Conservation (phyloP, 2,113 vertebrate genomes). For the Ictidomys tridecemlineatus region DNA sequence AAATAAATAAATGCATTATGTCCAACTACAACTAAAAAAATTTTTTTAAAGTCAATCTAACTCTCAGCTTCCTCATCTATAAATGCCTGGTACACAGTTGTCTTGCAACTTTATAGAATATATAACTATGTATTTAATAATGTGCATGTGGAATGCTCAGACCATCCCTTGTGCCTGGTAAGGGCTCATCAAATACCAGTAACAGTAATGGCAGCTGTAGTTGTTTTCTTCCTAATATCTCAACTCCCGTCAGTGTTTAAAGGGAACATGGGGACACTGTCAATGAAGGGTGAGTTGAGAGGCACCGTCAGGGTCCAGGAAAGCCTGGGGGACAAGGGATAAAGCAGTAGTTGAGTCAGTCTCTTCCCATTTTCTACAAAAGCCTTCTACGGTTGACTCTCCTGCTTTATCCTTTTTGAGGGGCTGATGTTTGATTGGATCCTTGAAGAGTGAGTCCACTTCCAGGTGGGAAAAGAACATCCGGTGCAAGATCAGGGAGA, state of each 20-base stretch:
- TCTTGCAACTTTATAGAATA: background rate
- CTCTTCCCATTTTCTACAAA: background rate
- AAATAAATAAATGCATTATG: too few species aligned
- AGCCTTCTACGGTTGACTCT: too few species aligned
- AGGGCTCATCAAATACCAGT: fast-evolving
- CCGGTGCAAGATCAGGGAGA: background rate
- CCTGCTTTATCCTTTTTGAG: background rate
- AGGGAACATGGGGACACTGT: fast-evolving
- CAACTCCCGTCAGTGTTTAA: fast-evolving
- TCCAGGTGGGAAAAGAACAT: conserved; percentile 12
- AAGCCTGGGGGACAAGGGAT: background rate
- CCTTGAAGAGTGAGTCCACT: background rate
- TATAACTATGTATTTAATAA: too few species aligned
- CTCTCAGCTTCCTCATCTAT: background rate
- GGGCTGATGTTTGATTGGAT: background rate
- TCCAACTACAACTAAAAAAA: too few species aligned
- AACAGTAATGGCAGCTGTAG: fast-evolving
- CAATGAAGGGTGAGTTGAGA: background rate
- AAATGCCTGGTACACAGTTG: background rate
- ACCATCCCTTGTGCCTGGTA: fast-evolving
- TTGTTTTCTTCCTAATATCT: background rate
- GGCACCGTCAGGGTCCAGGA: background rate
- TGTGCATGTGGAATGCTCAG: fast-evolving
- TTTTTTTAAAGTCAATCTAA: too few species aligned
- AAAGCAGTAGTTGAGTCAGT: background rate